Conservation (phyloP, 2,888 invertebrate genomes). For the Microchrysa polita region DNA sequence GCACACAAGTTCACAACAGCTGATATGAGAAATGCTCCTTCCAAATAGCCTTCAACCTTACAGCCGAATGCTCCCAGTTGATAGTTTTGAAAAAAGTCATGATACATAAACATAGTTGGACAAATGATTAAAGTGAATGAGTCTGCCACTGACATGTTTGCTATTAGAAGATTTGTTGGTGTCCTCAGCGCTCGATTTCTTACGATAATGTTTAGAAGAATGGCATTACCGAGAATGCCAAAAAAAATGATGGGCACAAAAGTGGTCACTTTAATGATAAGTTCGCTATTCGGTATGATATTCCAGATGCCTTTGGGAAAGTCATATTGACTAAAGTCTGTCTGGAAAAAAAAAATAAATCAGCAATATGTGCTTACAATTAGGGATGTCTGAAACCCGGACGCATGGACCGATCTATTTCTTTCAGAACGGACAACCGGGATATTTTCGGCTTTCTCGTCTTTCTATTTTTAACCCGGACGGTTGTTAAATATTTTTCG, state of each 20-base stretch:
- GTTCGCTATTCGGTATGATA: slow-evolving; percentile 69
- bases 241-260: slow-evolving; percentile 71
- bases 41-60: slow-evolving; percentile 78
- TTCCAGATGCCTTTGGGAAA: slow-evolving; percentile 74
- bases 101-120: slow-evolving; percentile 79
- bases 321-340: slow-evolving; percentile 34
- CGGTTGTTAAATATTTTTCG: no score
- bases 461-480: no score
- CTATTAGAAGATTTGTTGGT: slow-evolving; percentile 77
- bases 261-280: slow-evolving; percentile 69
- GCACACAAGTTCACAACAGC: slow-evolving; percentile 80
- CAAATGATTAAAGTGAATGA: slow-evolving; percentile 73
- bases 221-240: slow-evolving; percentile 74
- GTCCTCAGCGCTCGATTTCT: slow-evolving; percentile 72
- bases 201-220: slow-evolving; percentile 72
- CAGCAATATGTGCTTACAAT: no score
- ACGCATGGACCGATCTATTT: no score
- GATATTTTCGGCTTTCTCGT: no score
- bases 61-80: slow-evolving; percentile 78
- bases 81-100: slow-evolving; percentile 82
- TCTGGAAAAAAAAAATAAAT: no score
- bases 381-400: no score
- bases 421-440: no score
- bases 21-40: slow-evolving; percentile 78
- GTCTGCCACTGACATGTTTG: slow-evolving; percentile 80